Base-by-base conservation (phyloP, 2,797 vertebrate species). In the Enteromius fasciolatus region DNA sequence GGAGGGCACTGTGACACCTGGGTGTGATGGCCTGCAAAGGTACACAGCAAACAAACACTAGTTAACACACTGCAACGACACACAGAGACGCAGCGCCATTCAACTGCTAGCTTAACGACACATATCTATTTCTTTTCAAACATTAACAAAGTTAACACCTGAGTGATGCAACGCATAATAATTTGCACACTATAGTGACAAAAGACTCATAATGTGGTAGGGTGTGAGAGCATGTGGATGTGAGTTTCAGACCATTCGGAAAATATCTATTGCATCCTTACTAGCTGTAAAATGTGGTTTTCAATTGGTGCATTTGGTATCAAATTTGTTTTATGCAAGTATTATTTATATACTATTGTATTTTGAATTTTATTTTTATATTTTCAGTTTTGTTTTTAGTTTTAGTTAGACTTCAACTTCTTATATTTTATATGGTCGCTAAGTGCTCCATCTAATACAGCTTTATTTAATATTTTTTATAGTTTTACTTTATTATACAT, bases 1-100 rank as follows among this genome's bases (percentile, higher is more conserved):
- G 97, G 97, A 7, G 97, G 97, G 92, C 98, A 99, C 80, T 96
- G 94, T 5, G 95, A 97, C 57, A 94, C 91, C 86, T 95, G 95
- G 92, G 93, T 97, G 92, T 98, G 96, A 20, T 95, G 94, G 91
- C 98, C 98, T 99, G 92, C 11, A 83, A 85, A 54, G n/a, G 14
- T 31, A 81, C 28, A 84, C 48, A 81, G 25, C 31, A 48, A 57
- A 84, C 36, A 77, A 68, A 68, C n/a, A 64, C 63, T 46, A 76
- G 74, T 77, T 54, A 61, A 70, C 81, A 59, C 23, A 20, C 4
- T 57, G 18, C 46, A 66, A n/a, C 0, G 6, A 66, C 46, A 44
- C 61, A 67, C 41, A 82, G 25, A 41, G 12, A 72, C 57, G 12
- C 25, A 67, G 33, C 23, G 31, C 11, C n/a, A 12, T 78, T 69